Evolutionary conservation across 2,113 vertebrate species (phyloP).

Genomic region (Cephalopterus ornatus): DNA sequence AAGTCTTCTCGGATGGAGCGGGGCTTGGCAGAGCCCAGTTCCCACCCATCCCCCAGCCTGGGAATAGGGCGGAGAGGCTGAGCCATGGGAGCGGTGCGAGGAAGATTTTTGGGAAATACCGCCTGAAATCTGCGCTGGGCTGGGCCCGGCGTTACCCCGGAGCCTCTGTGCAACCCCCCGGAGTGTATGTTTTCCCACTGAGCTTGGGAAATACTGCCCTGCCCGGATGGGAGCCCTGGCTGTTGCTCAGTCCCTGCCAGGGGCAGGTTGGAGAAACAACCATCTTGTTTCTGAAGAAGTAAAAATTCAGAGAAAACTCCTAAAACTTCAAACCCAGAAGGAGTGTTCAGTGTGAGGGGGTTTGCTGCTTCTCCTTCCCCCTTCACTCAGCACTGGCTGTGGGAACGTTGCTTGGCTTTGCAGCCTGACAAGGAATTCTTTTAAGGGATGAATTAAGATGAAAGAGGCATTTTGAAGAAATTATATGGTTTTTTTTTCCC

Average conservation of each 20-base stretch:
- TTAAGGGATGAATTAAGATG: neutral
- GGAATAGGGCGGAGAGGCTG: neutral
- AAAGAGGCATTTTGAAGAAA: neutral
- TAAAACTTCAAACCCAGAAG: neutral
- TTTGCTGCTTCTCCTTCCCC: neutral
- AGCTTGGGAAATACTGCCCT: neutral
- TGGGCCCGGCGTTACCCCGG: neutral
- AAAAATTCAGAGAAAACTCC: neutral
- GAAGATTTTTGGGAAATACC: neutral
- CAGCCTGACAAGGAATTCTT: neutral
- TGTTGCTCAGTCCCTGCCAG: neutral
- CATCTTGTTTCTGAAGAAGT: neutral
- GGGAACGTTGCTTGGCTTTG: neutral
- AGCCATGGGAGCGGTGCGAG: neutral
- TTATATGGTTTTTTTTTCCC: rapidly evolving
- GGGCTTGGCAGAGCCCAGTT: constrained; percentile 35
- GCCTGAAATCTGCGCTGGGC: rapidly evolving
- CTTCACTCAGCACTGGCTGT: neutral
- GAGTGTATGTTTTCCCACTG: neutral
- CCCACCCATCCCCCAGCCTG: constrained; percentile 56
- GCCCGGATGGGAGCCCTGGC: neutral
- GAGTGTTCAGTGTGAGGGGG: rapidly evolving
- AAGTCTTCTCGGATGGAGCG: constrained; percentile 24
- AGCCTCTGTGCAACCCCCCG: rapidly evolving
- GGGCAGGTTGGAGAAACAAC: neutral